A percentile compares a stretch with the other conserved stretches of the same genome.
Conservation (phyloP, 2,888 invertebrate genomes). For the Spodoptera littoralis region DNA sequence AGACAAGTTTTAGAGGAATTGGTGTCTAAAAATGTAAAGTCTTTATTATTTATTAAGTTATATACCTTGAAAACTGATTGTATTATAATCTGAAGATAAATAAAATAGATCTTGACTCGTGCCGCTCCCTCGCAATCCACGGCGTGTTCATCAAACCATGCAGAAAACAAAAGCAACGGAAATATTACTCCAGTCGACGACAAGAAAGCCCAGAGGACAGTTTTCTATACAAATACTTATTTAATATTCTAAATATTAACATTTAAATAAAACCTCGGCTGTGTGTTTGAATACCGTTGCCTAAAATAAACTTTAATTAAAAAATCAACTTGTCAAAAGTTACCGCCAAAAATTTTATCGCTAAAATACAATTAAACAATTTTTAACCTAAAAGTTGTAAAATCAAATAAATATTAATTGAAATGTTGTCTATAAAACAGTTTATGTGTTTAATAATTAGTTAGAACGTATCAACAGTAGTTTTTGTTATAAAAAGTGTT, state of each 20-base stretch:
- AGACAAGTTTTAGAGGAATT: too few species aligned
- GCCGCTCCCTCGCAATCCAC: conserved; percentile 71
- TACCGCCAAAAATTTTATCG: conserved; percentile 58
- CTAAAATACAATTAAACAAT: conserved; percentile 19
- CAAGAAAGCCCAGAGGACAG: conserved; percentile 81
- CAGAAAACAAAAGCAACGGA: conserved; percentile 85
- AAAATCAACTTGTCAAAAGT: conserved; percentile 55
- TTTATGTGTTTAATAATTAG: conserved; percentile 20
- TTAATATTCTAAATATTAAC: conserved; percentile 35
- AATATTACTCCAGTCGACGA: conserved; percentile 83
- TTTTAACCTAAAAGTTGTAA: conserved; percentile 15
- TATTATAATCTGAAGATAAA: conserved; percentile 57
- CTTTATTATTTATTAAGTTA: too few species aligned
- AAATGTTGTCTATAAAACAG: conserved; percentile 37
- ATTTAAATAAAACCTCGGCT: conserved; percentile 32
- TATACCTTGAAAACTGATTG: neutral
- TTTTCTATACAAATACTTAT: conserved; percentile 67
- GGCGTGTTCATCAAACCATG: conserved; percentile 83
- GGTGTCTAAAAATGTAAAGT: too few species aligned
- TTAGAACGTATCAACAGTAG: conserved; percentile 17
- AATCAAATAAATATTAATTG: conserved; percentile 46
- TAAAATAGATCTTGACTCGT: conserved; percentile 65
- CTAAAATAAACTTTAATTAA: conserved; percentile 29
- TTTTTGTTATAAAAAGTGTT: conserved; percentile 36
- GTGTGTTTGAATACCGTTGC: conserved; percentile 37